These are phyloP conservation scores for Stenotaenia linearis DNA, from an alignment of 2,888 invertebrate species.

Conservation along the genomic window DNA sequence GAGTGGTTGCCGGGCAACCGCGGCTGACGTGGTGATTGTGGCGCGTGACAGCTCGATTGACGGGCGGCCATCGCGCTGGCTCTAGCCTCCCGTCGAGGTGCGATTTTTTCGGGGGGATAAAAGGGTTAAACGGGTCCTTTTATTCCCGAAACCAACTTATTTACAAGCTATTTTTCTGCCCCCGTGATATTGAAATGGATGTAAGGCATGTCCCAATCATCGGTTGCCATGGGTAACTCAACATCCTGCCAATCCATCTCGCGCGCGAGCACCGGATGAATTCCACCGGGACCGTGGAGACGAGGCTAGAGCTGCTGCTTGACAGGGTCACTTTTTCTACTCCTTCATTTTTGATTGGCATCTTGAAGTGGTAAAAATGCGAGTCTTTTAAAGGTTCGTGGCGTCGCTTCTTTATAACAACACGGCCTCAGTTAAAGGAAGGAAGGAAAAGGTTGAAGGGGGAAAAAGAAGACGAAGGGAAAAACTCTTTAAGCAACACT, in stretches of 20 bases:
- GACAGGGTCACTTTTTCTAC: not conserved
- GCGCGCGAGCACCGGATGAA: not conserved
- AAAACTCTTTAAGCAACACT: not conserved
- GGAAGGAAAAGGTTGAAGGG: not conserved
- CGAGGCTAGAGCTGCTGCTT: not conserved
- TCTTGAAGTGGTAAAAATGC: not conserved
- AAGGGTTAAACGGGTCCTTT: not conserved
- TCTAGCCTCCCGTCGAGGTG: conserved; percentile 9
- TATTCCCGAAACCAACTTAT: not conserved
- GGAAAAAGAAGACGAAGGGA: not conserved
- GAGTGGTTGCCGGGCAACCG: not conserved
- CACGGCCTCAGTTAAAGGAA: not conserved
- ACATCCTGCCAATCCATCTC: not conserved
- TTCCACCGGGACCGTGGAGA: not conserved
- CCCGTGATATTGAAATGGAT: not conserved
- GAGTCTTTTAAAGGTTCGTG: not conserved
- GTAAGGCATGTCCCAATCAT: not conserved
- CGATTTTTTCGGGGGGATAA: not conserved
- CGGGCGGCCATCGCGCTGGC: not conserved
- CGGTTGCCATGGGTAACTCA: not conserved
- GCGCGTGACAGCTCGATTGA: conserved; percentile 29
- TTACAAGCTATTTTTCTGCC: not conserved
- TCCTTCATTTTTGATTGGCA: not conserved
- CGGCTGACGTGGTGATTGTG: conserved; percentile 11
- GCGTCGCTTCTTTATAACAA: not conserved